Evolutionary conservation across 2,888 invertebrate genomes (phyloP), one percentile per base, ranked within the genome.

Genomic region (Muscina levida): DNA sequence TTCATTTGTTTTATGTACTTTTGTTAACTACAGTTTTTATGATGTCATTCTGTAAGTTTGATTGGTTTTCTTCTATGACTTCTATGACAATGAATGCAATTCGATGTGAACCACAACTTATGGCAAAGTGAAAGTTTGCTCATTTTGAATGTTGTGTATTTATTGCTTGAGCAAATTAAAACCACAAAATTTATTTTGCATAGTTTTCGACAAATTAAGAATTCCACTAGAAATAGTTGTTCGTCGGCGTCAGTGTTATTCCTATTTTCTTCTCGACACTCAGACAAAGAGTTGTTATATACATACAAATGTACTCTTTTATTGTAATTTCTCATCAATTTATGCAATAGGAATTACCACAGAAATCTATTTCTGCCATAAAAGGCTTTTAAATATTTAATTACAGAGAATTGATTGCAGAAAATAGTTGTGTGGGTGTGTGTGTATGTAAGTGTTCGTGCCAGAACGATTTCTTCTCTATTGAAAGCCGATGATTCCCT

Each of bases 101-200:
- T n/a, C n/a, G n/a, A 31, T 31, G 31, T 31, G 31, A 5, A 31
- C 4, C 8, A 31, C 31, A 31, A 31, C 8, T 31, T 5, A 57
- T 13, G 19, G 11, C 42, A 42, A 62, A 62, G 19, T 39, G 39
- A 59, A 59, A 62, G 37, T 31, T n/a, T 31, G 31, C n/a, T 13
- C 1, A 37, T 6, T 59, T 44, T 24, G 31, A 22, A 4, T 62
- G 2, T 26, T 44, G 17, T 42, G 19, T 19, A 17, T 44, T n/a
- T 65, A 15, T 48, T 67, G 48, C 51, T 11, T 19, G n/a, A 59
- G 48, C 26, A 75, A 75, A 75, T 44, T 24, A 68, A 57, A 68
- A 42, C 74, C 68, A 68, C 57, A 75, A 59, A 74, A 66, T 68
- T 6, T 68, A 48, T 57, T 67, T 59, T 59, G 59, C 67, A 74